phyloP scores from a whole-genome alignment of 2,888 invertebrate genomes.

The Limnephilus lunatus region DNA sequence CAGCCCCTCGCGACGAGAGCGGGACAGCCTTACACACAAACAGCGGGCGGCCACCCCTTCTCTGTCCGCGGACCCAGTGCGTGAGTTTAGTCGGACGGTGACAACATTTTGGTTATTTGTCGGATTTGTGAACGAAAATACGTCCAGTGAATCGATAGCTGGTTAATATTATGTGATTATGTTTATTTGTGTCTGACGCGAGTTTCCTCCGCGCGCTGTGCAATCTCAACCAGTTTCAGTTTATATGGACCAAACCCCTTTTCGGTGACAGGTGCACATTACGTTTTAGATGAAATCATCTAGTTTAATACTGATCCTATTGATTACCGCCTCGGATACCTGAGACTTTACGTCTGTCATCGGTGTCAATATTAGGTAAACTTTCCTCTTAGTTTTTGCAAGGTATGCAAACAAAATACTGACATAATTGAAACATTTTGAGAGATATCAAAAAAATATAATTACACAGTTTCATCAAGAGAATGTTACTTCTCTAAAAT shows the following conservation, averaged over 20 bases:
- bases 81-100: conserved; percentile 53
- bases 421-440: not conserved
- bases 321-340: not conserved
- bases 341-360: not conserved
- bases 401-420: not conserved
- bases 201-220: not conserved
- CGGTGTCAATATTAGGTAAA: not conserved
- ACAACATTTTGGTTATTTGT: conserved; percentile 44
- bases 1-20: conserved; percentile 37
- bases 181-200: conserved; percentile 36
- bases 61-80: conserved; percentile 55
- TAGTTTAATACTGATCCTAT: not conserved
- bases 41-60: conserved; percentile 49
- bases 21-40: conserved; percentile 59
- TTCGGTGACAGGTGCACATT: conserved; percentile 57
- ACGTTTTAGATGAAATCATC: conserved; percentile 46
- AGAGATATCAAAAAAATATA: not conserved
- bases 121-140: conserved; percentile 39
- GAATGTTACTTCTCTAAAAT: not conserved
- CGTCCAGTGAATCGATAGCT: conserved; percentile 18
- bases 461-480: not conserved
- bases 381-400: not conserved
- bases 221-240: conserved; percentile 3
- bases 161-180: conserved; percentile 34
- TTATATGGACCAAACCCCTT: conserved; percentile 59